Evolutionary conservation across 2,113 vertebrate genomes (phyloP).

Genomic region (Apodemus speciosus): DNA sequence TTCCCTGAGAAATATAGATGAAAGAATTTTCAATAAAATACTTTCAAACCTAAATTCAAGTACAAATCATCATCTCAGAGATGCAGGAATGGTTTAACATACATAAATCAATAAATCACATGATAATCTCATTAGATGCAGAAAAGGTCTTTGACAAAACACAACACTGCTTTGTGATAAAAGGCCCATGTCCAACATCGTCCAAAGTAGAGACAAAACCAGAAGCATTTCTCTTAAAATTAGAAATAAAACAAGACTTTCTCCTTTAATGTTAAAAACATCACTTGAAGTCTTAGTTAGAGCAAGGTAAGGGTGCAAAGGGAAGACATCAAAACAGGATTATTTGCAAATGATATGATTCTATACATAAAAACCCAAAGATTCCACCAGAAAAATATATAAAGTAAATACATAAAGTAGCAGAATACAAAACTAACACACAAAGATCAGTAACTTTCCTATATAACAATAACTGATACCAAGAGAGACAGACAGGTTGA

Average conservation of each 20-base stretch:
- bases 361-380: not conserved
- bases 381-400: not conserved
- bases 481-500: not conserved
- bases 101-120: not conserved
- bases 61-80: not conserved
- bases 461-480: not conserved
- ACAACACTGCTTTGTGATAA: not conserved
- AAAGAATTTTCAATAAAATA: not conserved
- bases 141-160: not conserved
- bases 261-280: not conserved
- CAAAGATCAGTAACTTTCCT: no score
- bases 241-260: not conserved
- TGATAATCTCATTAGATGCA: not conserved
- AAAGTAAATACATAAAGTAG: not conserved
- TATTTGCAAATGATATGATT: not conserved
- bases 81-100: not conserved
- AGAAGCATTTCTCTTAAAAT: not conserved
- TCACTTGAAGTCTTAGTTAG: not conserved
- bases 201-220: not conserved
- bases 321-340: not conserved
- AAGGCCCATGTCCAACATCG: not conserved
- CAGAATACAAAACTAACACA: not conserved
- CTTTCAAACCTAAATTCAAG: not conserved
- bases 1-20: not conserved
- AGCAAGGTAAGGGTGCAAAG: not conserved